phyloP scores from a whole-genome alignment of 2,888 invertebrate genomes.

The Agonopterix alstromeriana region DNA sequence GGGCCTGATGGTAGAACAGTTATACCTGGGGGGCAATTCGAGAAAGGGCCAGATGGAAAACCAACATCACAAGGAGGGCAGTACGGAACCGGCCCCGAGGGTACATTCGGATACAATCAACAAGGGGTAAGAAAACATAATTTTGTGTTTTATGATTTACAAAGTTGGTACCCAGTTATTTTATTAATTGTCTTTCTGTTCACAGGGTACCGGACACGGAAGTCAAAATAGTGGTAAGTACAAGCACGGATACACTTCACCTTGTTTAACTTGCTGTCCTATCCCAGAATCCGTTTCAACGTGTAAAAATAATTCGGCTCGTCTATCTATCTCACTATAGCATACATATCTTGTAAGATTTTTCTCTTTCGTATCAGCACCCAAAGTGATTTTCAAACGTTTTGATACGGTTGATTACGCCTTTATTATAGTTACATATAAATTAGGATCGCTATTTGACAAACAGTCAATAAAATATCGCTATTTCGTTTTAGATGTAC shows the following conservation, averaged over 20 bases:
- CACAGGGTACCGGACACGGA: slow-evolving; percentile 1
- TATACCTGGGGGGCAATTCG: slow-evolving; percentile 3
- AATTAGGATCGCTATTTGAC: neutral
- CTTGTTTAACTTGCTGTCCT: neutral
- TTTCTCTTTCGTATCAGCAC: too few species aligned
- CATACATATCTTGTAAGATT: too few species aligned
- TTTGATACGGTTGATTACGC: too few species aligned
- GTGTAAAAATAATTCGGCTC: too few species aligned
- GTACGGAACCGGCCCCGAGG: slow-evolving; percentile 9
- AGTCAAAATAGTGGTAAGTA: slow-evolving; percentile 6
- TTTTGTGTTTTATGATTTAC: too few species aligned
- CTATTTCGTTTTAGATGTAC: slow-evolving; percentile 35
- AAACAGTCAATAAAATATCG: neutral
- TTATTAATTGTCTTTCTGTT: neutral
- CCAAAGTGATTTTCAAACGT: too few species aligned
- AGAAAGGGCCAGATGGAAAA: slow-evolving; percentile 1
- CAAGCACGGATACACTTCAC: neutral
- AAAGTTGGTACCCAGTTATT: neutral
- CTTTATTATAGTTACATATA: too few species aligned
- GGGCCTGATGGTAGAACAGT: neutral
- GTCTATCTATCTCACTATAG: too few species aligned
- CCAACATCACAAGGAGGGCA: slow-evolving; percentile 4
- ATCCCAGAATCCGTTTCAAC: too few species aligned
- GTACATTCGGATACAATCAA: neutral
- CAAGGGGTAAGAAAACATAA: neutral